phyloP scores from a whole-genome alignment of 1,140 invertebrate species.

The Sminthurides bifidus region DNA sequence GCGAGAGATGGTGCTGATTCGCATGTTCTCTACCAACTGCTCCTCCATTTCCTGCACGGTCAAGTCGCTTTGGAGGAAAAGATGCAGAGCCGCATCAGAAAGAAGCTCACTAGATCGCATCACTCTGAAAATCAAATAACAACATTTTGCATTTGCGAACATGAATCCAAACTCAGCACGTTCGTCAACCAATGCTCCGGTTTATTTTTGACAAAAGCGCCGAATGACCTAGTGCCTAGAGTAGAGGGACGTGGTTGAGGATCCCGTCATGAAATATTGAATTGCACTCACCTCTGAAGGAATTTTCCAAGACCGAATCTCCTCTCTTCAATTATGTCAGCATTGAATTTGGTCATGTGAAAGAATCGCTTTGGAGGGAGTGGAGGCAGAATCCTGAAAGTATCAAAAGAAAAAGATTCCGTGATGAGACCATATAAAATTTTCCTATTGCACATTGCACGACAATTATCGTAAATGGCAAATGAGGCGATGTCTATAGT shows the following conservation, averaged over 20 bases:
- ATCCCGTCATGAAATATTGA: not conserved
- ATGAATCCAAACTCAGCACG: not conserved
- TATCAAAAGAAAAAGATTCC: slow-evolving; percentile 1
- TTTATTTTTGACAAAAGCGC: not conserved
- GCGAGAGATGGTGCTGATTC: not conserved
- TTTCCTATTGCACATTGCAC: not conserved
- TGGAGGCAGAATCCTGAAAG: slow-evolving; percentile 25
- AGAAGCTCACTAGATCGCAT: slow-evolving; percentile 29
- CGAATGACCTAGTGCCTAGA: not conserved
- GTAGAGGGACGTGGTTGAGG: not conserved
- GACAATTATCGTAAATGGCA: not conserved
- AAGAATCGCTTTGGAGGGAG: slow-evolving; percentile 25
- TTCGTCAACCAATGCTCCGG: not conserved
- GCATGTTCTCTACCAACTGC: slow-evolving; percentile 10
- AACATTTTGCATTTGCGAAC: not conserved
- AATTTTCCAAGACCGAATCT: slow-evolving; percentile 25
- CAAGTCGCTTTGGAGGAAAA: slow-evolving; percentile 27
- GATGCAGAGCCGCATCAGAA: slow-evolving; percentile 28
- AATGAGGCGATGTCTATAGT: too few relatives aligned
- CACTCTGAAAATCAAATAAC: slow-evolving; percentile 13
- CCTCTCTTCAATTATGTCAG: slow-evolving; percentile 24
- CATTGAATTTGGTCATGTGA: slow-evolving; percentile 28
- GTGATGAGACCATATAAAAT: not conserved
- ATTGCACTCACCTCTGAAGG: slow-evolving; percentile 23
- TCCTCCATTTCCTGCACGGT: slow-evolving; percentile 19